Conservation (phyloP, 1,140 invertebrate genomes). For the Apis laboriosa region DNA sequence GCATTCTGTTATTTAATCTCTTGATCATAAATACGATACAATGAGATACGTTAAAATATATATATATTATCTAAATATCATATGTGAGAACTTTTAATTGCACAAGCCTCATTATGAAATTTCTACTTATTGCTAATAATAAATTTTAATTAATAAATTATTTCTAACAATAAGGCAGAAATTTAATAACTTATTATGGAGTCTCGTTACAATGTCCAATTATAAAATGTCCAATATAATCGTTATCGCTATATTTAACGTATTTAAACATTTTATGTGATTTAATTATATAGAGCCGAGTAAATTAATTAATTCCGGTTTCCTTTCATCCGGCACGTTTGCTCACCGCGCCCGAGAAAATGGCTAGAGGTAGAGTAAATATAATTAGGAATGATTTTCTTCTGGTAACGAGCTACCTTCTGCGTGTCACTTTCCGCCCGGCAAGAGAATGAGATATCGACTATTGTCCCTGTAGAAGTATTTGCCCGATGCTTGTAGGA, state of each 20-base stretch:
- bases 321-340: constrained; percentile 1
- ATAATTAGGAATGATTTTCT: constrained; percentile 38
- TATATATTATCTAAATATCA: not conserved
- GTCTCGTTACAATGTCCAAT: not conserved
- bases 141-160: no score
- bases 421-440: constrained; percentile 1
- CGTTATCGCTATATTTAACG: not conserved
- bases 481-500: constrained; percentile 10
- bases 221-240: not conserved
- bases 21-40: not conserved
- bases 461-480: constrained; percentile 4
- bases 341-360: not conserved
- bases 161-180: no score
- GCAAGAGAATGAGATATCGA: constrained; percentile 26
- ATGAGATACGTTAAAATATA: no score
- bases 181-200: no score
- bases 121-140: not conserved
- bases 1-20: not conserved
- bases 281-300: not conserved
- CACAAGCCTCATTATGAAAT: no score
- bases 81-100: not conserved
- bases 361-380: constrained; percentile 3
- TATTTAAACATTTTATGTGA: not conserved
- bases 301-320: constrained; percentile 25
- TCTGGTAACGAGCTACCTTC: constrained; percentile 25